Evolutionary conservation across 2,888 invertebrate genomes (phyloP).

Genomic region (Cacoxenus indagator): DNA sequence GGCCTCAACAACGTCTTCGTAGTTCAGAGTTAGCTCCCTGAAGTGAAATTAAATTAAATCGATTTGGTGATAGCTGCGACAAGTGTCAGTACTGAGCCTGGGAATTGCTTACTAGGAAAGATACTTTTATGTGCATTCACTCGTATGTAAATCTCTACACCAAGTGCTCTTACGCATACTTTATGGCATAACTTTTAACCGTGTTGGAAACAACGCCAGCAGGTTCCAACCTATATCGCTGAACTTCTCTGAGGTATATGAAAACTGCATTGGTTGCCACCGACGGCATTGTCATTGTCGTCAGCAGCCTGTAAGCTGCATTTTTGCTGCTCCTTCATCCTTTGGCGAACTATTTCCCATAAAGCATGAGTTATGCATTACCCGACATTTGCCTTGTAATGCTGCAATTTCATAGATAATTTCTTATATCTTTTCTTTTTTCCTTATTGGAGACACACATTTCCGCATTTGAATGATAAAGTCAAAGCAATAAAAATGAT

Average conservation of each 20-base stretch:
- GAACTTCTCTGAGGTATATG: background rate
- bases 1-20: no score
- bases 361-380: constrained; percentile 13
- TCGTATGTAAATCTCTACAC: constrained; percentile 18
- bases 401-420: no score
- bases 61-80: constrained; percentile 40
- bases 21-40: no score
- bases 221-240: no score
- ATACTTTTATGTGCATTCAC: background rate
- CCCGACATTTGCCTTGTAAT: background rate
- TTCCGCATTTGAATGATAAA: constrained; percentile 11
- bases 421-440: constrained; percentile 10
- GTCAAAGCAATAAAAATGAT: constrained; percentile 56
- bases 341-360: background rate
- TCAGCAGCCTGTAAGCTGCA: background rate
- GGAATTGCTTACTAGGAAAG: background rate
- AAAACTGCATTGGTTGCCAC: constrained; percentile 35
- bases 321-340: background rate
- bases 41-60: constrained; percentile 55
- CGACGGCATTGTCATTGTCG: constrained; percentile 43
- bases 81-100: background rate
- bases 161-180: constrained; percentile 30
- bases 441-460: constrained; percentile 3
- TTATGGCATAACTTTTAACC: constrained; percentile 40
- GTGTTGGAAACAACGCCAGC: constrained; percentile 32